Evolutionary conservation across 2,888 invertebrate species (phyloP), one percentile per base, ranked within the genome.

Genomic region (Melieria omissa): DNA sequence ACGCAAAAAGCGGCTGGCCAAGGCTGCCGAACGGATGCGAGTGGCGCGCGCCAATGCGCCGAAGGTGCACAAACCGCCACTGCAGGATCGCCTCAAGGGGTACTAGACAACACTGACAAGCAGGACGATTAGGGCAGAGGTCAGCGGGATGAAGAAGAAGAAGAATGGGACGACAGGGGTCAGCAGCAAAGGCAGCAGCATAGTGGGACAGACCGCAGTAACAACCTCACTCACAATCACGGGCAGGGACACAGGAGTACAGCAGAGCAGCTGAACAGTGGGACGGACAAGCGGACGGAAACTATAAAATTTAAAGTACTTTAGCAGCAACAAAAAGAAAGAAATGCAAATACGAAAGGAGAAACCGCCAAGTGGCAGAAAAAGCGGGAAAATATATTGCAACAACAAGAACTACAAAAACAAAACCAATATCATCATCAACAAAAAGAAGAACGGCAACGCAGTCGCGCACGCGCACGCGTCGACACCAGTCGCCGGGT

Each of bases 1-100:
- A 76, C 83, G 87, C 63, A 82, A 84, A 60, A 83, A 83, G 75
- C 83, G 87, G 41, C 77, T 87, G 76, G 83, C 85, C 46, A 87
- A 87, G 77, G 85, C 87, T 12, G 87, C 87, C 16, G 87, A 87
- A 72, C 78, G 87, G 71, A 87, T 87, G 86, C 83, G 87, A 54
- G 73, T 81, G 65, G 81, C 85, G 42, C 80, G 87, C 73, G 85
- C 86, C 44, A 86, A 78, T 78, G 85, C 84, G 70, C 86, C 86
- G n/a, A 86, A 85, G 79, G 83, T 86, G 72, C 83, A 85, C 54
- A 87, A 87, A 80, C 85, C 87, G 69, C 86, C 86, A 70, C 78
- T 86, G 73, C 84, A 84, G 74, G 87, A 86, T 79, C 83, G 87
- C 71, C 82, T 87, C 65, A 85, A 85, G 80, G 86, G 86, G 60